Base-by-base conservation (phyloP, 2,888 invertebrate species). In the Drosophila kuntzei region DNA sequence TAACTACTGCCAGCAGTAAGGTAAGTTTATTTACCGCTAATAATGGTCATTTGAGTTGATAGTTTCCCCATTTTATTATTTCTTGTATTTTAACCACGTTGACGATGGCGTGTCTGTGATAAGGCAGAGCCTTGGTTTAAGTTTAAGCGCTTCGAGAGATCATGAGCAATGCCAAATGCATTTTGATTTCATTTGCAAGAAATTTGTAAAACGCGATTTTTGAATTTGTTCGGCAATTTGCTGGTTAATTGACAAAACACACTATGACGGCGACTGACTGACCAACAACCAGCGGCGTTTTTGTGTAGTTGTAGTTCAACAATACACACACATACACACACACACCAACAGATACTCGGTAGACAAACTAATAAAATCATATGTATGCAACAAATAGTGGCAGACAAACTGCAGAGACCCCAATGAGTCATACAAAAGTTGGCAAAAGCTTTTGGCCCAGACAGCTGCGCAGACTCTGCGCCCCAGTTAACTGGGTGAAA, bases 221-320 rank as follows among this genome's bases (percentile, higher is more conserved):
- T 86, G 90, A 91, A 90, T 91, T 90, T 91, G 91, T 90, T 82
- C 78, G 74, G 70, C 91, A 90, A 91, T 90, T 91, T 90, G 90
- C 82, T 87, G 90, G 80, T 90, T 90, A 90, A 90, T 90, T 90
- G 90, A 89, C 90, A 90, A 89, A 90, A 86, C 88, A 77, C 73
- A 84, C 76, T 67, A 61, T 69, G 59, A 80, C 57, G 72, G 81
- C 80, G 76, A 78, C 71, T 58, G 53, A 61, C 64, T 68, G 83
- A 70, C 68, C 70, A 73, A 76, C 75, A 74, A 79, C 88, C 85
- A 78, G 79, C 89, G 88, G 89, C 88, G 88, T 74, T 83, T 83
- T 67, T 72, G 11, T 80, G 74, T 80, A 69, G 58, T 83, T 69
- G 66, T 57, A 73, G 63, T 76, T 49, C 12, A 37, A 37, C 14